Conservation (phyloP, 2,113 vertebrate genomes). For the Psammodynastes pulverulentus region DNA sequence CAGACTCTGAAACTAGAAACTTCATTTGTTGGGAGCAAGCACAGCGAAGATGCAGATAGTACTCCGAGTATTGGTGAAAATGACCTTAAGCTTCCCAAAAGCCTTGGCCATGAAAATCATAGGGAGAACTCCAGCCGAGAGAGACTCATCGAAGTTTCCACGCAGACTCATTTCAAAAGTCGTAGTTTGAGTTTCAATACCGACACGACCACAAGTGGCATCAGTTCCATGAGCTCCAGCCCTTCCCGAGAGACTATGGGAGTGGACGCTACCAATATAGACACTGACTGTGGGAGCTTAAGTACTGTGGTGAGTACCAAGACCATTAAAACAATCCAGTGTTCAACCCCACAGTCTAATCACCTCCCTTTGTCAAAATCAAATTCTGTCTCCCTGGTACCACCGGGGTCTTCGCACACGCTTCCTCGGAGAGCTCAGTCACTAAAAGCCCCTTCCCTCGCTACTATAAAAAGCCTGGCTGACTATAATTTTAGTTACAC, state of each 20-base stretch:
- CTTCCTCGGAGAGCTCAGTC: conserved; percentile 95
- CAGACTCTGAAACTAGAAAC: conserved; percentile 88
- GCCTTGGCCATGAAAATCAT: conserved; percentile 74
- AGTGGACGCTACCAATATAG: conserved; percentile 81
- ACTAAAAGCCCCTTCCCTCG: conserved; percentile 91
- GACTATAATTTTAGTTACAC: conserved; percentile 97
- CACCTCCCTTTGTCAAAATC: conserved; percentile 90
- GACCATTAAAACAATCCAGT: conserved; percentile 87
- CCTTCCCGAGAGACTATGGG: conserved; percentile 93
- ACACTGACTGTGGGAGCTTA: conserved; percentile 94
- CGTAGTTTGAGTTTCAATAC: conserved; percentile 99
- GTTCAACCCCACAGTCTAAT: conserved; percentile 83
- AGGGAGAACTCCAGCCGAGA: conserved; percentile 88
- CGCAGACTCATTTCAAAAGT: conserved; percentile 89
- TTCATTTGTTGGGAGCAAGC: conserved; percentile 85
- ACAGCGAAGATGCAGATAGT: conserved; percentile 78
- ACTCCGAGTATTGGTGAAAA: conserved; percentile 77
- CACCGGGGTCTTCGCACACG: conserved; percentile 91
- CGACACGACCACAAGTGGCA: conserved; percentile 97
- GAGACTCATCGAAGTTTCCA: conserved; percentile 81
- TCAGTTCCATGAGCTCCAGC: conserved; percentile 99
- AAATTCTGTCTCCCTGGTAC: conserved; percentile 87
- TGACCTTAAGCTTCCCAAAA: conserved; percentile 76
- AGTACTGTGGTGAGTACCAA: conserved; percentile 94
- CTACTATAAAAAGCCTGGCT: conserved; percentile 90